These are phyloP conservation scores for Tetrapedia diversipes DNA, from an alignment of 2,888 invertebrate genomes.

Conservation along the genomic window DNA sequence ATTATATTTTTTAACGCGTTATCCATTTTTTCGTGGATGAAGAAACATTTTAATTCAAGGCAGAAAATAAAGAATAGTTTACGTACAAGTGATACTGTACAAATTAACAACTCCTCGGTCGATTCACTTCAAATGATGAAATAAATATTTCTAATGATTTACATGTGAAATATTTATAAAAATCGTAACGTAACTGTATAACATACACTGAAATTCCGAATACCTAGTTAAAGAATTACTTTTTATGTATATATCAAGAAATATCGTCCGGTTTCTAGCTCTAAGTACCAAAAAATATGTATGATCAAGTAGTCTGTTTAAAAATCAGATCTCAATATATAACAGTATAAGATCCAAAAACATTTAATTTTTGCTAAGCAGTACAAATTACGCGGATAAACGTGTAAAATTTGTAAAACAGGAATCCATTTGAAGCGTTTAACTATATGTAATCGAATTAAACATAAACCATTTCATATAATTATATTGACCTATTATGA, in stretches of 20 bases:
- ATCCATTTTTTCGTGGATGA: not conserved
- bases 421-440: conserved; percentile 53
- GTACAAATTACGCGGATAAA: conserved; percentile 33
- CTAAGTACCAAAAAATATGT: conserved; percentile 44
- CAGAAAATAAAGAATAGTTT: conserved; percentile 15
- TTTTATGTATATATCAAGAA: not conserved
- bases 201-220: conserved; percentile 12
- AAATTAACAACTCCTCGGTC: conserved; percentile 32
- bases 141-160: conserved; percentile 58
- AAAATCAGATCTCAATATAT: conserved; percentile 28
- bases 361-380: conserved; percentile 27
- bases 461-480: conserved; percentile 48
- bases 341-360: conserved; percentile 10
- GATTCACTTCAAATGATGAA: conserved; percentile 36
- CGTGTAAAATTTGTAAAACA: conserved; percentile 49
- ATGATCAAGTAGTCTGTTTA: conserved; percentile 18
- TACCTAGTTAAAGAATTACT: conserved; percentile 6
- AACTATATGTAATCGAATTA: conserved; percentile 45
- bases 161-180: conserved; percentile 56
- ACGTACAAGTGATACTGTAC: conserved; percentile 7
- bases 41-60: conserved; percentile 19
- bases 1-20: conserved; percentile 19
- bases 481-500: conserved; percentile 45
- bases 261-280: conserved; percentile 1
- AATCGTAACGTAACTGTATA: conserved; percentile 41